Percentiles rank a stretch among this genome's conserved stretches.
Conservation (phyloP, 2,797 vertebrate genomes). For the Liparis tanakae region DNA sequence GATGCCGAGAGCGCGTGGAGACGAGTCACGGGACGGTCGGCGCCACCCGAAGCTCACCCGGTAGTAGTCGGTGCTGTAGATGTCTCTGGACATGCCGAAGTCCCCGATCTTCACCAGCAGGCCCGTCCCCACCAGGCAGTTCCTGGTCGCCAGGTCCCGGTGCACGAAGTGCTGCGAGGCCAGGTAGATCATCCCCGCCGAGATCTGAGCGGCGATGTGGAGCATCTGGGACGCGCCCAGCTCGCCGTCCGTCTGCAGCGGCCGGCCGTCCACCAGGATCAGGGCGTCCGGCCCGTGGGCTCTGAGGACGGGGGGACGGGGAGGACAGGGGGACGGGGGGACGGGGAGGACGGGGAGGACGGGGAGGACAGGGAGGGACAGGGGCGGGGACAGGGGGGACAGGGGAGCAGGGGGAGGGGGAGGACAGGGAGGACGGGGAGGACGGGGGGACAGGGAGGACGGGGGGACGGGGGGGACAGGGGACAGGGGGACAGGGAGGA, state of each 20-base stretch:
- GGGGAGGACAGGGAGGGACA: no score
- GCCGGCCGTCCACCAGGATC: slow-evolving; percentile 97
- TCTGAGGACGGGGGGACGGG: slow-evolving; percentile 83
- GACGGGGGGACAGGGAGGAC: no score
- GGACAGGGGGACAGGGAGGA: no score
- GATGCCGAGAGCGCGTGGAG: no score
- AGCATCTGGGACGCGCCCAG: slow-evolving; percentile 96
- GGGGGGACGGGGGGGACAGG: no score
- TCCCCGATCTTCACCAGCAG: slow-evolving; percentile 98
- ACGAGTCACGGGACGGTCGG: no score
- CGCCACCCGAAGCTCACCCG: slow-evolving; percentile 83
- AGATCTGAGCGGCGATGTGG: slow-evolving; percentile 96
- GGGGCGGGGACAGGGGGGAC: no score
- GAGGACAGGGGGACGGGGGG: no score
- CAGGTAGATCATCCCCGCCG: slow-evolving; percentile 96
- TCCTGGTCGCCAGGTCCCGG: slow-evolving; percentile 96
- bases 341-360: no score
- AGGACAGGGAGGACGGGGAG: no score
- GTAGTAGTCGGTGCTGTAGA: slow-evolving; percentile 99
- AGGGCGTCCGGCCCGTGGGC: slow-evolving; percentile 95
- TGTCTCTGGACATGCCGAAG: slow-evolving; percentile 98
- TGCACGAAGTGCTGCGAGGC: slow-evolving; percentile 99
- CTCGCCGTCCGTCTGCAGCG: slow-evolving; percentile 93
- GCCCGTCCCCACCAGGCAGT: slow-evolving; percentile 96
- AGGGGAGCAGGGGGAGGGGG: no score